Evolutionary conservation across 2,888 invertebrate genomes (phyloP), one percentile per base, ranked within the genome.

Genomic region (Ypsolopha scabrella): DNA sequence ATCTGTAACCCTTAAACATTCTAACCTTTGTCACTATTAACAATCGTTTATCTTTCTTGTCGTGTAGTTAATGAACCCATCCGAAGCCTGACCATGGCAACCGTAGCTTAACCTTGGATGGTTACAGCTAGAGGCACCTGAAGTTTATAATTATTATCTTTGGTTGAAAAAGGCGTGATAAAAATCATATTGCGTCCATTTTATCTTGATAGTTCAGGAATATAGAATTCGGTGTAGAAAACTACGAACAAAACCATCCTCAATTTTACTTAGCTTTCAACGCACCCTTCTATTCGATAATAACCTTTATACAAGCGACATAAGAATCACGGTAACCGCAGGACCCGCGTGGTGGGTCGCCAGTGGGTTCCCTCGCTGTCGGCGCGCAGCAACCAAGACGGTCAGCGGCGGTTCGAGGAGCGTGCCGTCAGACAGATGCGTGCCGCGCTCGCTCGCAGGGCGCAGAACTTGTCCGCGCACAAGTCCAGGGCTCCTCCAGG

Each of bases 341-440:
- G 76, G 9, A 65, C 61, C 2, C 75, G 81, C 45, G 85, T 85
- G 45, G 80, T 81, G 8, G 90, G 89, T 6, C 88, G 91, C 33
- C 89, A 90, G 62, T 95, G 95, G 95, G 91, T 91, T 55, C 82
- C 90, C 14, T 91, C 92, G 59, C 79, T 93, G 52, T 92, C 94
- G 0, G 92, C 94, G 6, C 89, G 95, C 59, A 94, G 93, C 65
- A 96, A 96, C 80, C 95, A 96, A 72, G 95, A 96, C 72, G 92
- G 94, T 63, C 96, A 95, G 73, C 83, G 96, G 6, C 92, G 95
- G 54, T 92, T 90, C 67, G 95, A 96, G 73, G 95, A 95, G 79
- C 90, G 90, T 57, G 89, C 92, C 0, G 89, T 92, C 58, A 82
- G 90, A 50, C 90, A 91, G 72, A 92, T 93, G 88, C 83, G 89